Evolutionary conservation across 1,140 invertebrate species (phyloP).

Genomic region (Megalopta genalis): DNA sequence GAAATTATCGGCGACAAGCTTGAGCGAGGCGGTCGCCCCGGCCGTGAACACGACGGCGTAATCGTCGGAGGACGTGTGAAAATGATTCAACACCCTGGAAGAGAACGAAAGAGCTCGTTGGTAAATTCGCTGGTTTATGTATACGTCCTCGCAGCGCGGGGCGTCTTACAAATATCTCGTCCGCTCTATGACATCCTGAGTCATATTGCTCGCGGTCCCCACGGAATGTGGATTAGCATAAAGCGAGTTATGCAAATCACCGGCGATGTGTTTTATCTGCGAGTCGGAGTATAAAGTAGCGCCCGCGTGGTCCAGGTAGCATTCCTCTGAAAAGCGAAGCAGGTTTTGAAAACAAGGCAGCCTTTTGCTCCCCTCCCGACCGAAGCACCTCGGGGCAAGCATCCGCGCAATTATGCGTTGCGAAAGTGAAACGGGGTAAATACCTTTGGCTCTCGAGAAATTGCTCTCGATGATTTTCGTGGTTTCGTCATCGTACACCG

Average conservation of each 20-base stretch:
- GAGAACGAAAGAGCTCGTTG: not conserved
- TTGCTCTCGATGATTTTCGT: conserved; percentile 55
- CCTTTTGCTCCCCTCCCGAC: not conserved
- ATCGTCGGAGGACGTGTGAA: conserved; percentile 89
- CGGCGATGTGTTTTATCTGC: conserved; percentile 85
- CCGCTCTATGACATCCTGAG: conserved; percentile 90
- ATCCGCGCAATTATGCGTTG: not conserved
- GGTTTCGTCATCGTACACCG: conserved; percentile 64
- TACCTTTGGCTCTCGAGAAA: conserved; percentile 67
- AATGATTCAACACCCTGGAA: conserved; percentile 89
- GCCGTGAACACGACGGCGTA: conserved; percentile 96
- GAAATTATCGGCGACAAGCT: conserved; percentile 92
- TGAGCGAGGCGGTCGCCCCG: conserved; percentile 91
- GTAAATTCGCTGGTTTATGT: not conserved
- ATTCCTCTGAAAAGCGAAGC: conserved; percentile 82
- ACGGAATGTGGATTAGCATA: conserved; percentile 94
- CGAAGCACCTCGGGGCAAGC: not conserved
- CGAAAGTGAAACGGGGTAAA: conserved; percentile 7
- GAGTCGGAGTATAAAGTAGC: conserved; percentile 89
- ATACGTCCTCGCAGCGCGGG: conserved; percentile 16
- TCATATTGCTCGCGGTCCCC: conserved; percentile 85
- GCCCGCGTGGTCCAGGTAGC: conserved; percentile 95
- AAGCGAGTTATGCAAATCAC: conserved; percentile 85
- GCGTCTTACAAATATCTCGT: conserved; percentile 86
- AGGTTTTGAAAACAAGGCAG: not conserved